phyloP scores from a whole-genome alignment of 2,113 vertebrate genomes.

The Piaya cayana region DNA sequence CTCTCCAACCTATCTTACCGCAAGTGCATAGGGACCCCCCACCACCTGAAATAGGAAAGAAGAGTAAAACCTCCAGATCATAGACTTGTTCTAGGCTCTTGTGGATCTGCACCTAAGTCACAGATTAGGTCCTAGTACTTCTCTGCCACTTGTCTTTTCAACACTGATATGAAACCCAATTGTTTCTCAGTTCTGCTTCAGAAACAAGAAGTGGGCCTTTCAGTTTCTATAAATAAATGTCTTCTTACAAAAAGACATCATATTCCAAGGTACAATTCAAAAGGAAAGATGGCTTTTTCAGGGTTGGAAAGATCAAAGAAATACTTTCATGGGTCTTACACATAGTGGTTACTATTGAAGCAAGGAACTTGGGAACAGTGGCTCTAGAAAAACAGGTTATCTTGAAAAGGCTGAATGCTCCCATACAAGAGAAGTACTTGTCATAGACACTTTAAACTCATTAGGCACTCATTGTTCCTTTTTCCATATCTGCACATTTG shows the following conservation, averaged over 20 bases:
- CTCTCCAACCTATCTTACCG: neutral
- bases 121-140: neutral
- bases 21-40: accelerated
- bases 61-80: neutral
- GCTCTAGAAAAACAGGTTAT: neutral
- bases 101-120: neutral
- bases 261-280: neutral
- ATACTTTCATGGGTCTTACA: neutral
- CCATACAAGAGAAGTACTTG: neutral
- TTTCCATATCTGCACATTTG: neutral
- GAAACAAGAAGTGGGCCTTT: neutral
- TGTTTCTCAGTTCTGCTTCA: constrained; percentile 13
- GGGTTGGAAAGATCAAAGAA: neutral
- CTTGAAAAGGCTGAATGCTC: neutral
- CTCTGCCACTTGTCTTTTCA: neutral
- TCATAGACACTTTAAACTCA: neutral
- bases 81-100: neutral
- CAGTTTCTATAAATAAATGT: neutral
- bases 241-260: neutral
- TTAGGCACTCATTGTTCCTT: neutral
- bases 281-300: neutral
- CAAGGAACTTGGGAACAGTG: neutral
- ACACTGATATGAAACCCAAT: neutral
- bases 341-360: neutral
- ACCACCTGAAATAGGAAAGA: neutral